Evolutionary conservation across 2,888 invertebrate species (phyloP), one percentile per base, ranked within the genome.

Genomic region (Luffia ferchaultella): DNA sequence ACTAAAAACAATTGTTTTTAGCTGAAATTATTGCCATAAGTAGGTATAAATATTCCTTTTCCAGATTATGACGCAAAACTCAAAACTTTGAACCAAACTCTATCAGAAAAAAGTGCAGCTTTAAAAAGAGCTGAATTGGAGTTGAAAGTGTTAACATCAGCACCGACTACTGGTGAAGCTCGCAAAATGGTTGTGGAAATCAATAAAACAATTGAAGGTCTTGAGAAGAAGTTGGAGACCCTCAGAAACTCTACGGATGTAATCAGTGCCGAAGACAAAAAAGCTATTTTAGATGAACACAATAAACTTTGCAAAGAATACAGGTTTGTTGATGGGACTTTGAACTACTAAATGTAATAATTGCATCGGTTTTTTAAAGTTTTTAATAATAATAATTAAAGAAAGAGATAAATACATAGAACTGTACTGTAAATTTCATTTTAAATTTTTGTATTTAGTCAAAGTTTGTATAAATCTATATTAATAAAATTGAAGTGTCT

Each of bases 111-210:
- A 52, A 61, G 55, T 30, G 66, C 62, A 18, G 59, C 70, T 30
- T 61, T 88, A 15, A 77, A 77, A 59, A 62, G 64, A 18, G 63
- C 68, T 54, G 76, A 87, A 61, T 53, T 58, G 16, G 66, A 76
- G 54, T 62, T 86, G 0, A 82, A 82, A 59, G 61, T 53, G 2
- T 58, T 86, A 0, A 67, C 74, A 45, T 76, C 85, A 2, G 72
- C 87, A 30, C 86, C 89, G 1, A 90, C 89, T 5, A 85, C 88
- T 1, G 87, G 88, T 48, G 75, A 86, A 52, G 89, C 90, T 0
- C 64, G 63, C 16, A 58, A 60, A 30, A 71, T 82, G 67, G 76
- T 76, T 52, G 62, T 73, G 0, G 68, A 78, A 52, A 60, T 86
- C 7, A 73, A 77, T 53, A 64, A 65, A 18, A 80, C 73, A 58